Conservation (phyloP, 2,888 invertebrate genomes). For the Physocephala rufipes region DNA sequence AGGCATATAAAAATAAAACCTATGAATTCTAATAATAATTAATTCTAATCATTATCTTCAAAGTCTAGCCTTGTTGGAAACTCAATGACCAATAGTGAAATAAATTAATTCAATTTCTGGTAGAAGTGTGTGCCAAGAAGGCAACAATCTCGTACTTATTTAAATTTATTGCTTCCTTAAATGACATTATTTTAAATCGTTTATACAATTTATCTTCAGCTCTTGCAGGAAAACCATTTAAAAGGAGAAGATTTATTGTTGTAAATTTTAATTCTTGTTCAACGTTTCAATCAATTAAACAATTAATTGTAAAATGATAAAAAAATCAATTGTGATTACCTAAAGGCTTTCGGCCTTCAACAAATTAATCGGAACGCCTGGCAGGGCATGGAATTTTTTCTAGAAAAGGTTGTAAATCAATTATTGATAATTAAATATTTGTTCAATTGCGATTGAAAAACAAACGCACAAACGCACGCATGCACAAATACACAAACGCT, state of each 20-base stretch:
- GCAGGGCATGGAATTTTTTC: no score
- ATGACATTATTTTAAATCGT: not conserved
- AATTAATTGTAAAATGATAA: slow-evolving; percentile 10
- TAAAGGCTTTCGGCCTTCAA: not conserved
- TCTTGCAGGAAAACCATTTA: no score
- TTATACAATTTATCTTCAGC: no score
- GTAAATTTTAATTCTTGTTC: not conserved
- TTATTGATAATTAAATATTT: not conserved
- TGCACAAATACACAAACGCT: not conserved
- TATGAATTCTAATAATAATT: no score
- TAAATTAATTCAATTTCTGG: no score
- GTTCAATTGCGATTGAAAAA: not conserved
- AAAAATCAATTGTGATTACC: slow-evolving; percentile 11
- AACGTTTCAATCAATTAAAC: not conserved
- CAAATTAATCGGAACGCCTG: not conserved
- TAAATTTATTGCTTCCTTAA: not conserved
- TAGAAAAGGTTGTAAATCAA: slow-evolving; percentile 12
- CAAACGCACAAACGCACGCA: not conserved
- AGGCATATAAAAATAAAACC: no score
- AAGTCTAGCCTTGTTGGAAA: no score
- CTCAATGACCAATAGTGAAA: no score
- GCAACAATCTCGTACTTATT: no score
- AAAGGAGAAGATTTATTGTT: no score
- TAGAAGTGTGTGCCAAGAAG: no score
- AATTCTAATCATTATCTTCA: no score